Evolutionary conservation across 2,888 invertebrate species (phyloP), one percentile per base, ranked within the genome.

Genomic region (Busseola fusca): DNA sequence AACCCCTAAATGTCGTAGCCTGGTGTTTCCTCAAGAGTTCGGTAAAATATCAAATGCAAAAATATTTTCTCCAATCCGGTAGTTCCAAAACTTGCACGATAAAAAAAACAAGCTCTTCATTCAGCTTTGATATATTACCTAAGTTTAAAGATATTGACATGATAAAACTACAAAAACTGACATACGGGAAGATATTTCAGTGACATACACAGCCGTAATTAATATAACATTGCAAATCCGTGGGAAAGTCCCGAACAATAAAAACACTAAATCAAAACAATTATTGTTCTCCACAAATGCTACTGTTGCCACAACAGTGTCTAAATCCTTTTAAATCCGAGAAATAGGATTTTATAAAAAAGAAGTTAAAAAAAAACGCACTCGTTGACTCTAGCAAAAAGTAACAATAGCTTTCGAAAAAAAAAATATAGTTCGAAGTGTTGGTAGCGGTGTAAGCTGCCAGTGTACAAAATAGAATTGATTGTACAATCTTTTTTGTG

Each of bases 281-380:
- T 94, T 93, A 94, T 91, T 90, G 87, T 88, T 93, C 91, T 93
- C 88, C 87, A 91, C 92, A 92, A 93, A 90, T 85, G 91, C 92
- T 92, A 94, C 95, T 95, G 95, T 95, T 95, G 94, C 93, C 93
- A 94, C 94, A 95, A 95, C 94, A 95, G 93, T 95, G 92, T 93
- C 93, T 91, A 94, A 95, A 95, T 95, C 95, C 95, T 88, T 93
- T 94, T 91, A 94, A 95, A 95, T 94, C 94, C 94, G 94, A 94
- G 92, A 95, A 95, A 95, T 94, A 91, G 93, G 94, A 94, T 94
- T 95, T 93, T 81, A 84, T 90, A 91, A 93, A 93, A 92, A 90
- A 84, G 1, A 2, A 10, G 0, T 0, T 72, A 52, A 85, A 89
- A 91, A 93, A 93, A 91, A 88, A 80, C 74, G 80, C 87, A 87